Evolutionary conservation across 2,113 vertebrate species (phyloP), one percentile per base, ranked within the genome.

Genomic region (Sinocyclocheilus maitianheensis): DNA sequence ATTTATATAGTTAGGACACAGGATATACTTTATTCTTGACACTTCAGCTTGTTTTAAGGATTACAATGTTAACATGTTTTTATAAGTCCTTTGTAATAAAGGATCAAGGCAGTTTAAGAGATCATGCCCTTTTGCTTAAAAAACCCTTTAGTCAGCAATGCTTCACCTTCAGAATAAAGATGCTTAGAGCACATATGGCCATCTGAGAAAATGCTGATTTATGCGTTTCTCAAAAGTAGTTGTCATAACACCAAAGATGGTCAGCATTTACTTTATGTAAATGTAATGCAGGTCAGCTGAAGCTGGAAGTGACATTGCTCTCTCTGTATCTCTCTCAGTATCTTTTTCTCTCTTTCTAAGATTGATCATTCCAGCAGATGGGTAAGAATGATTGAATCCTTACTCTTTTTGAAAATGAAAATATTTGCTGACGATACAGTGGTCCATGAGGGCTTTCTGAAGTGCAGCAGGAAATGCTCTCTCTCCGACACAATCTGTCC

Each of bases 331-430:
- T 9, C 43, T 79, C 34, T 78, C 69, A 8, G 69, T 76, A 83
- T 88, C 43, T 75, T 30, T 30, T 40, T 46, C 34, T 26, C 53
- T 46, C 69, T 53, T 77, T 84, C 74, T 86, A 88, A 91, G 91
- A 92, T 89, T 92, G 90, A 91, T 92, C 82, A 87, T 87, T 88
- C 85, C 69, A 77, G 82, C 75, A 88, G 91, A 91, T 83, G 74
- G 72, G 82, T 84, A 88, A 55, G 91, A 92, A 93, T 91, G 86
- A 93, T 90, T 90, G 89, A 83, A 90, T 91, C 87, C 88, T 84
- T 88, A 90, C 90, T 90, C 82, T 10, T 62, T 69, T 63, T 82
- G 87, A 86, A 89, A 90, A 90, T 90, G 86, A 88, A 89, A 89
- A 91, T 92, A 92, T 93, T 90, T 92, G 90, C 88, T 90, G 74